phyloP scores from a whole-genome alignment of 2,113 vertebrate species.

The Arenaria interpres region DNA sequence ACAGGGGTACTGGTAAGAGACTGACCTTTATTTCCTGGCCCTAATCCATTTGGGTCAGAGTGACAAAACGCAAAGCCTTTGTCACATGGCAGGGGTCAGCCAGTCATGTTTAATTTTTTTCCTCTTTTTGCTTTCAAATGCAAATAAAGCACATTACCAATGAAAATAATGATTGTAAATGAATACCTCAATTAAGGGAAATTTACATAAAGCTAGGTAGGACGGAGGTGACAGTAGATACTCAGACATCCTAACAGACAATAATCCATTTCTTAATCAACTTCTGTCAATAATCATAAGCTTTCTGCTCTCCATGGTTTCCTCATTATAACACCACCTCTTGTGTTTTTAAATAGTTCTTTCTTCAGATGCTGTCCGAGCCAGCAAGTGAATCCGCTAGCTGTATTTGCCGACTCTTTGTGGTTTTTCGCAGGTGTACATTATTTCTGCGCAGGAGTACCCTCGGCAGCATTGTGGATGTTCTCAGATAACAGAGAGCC shows the following conservation, averaged over 20 bases:
- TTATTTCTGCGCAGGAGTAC: slow-evolving; percentile 48
- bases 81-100: slow-evolving; percentile 56
- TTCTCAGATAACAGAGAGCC: slow-evolving; percentile 51
- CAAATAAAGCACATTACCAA: slow-evolving; percentile 57
- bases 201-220: slow-evolving; percentile 40
- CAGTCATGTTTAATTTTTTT: slow-evolving; percentile 10
- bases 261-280: slow-evolving; percentile 65
- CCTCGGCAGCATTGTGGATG: slow-evolving; percentile 42
- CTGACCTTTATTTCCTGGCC: slow-evolving; percentile 70
- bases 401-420: slow-evolving; percentile 44
- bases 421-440: slow-evolving; percentile 48
- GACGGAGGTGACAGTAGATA: slow-evolving; percentile 5
- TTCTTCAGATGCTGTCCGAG: slow-evolving; percentile 44
- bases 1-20: slow-evolving; percentile 30
- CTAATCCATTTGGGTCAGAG: slow-evolving; percentile 54
- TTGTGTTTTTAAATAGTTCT: slow-evolving; percentile 69
- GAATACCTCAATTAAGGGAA: slow-evolving; percentile 57
- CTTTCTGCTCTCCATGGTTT: slow-evolving; percentile 65
- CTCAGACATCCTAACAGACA: slow-evolving; percentile 32
- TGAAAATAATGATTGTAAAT: slow-evolving; percentile 62
- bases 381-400: slow-evolving; percentile 9
- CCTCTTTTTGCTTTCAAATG: slow-evolving; percentile 56
- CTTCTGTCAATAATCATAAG: slow-evolving; percentile 63
- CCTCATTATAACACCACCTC: slow-evolving; percentile 69
- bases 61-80: slow-evolving; percentile 33